phyloP scores from a whole-genome alignment of 2,797 vertebrate genomes.

The Parauchenoglanis punctatus region DNA sequence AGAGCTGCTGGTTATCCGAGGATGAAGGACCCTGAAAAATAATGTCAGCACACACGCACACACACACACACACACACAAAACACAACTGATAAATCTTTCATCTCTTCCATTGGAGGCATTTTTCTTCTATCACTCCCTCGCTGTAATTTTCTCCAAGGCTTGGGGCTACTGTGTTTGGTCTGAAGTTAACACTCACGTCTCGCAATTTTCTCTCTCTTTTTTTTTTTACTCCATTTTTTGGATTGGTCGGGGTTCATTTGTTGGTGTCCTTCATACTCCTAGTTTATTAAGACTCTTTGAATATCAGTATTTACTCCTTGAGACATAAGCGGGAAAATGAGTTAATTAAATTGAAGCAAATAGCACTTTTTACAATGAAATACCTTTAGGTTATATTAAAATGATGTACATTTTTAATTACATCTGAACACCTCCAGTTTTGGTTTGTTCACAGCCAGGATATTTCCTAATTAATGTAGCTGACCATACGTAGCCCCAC shows the following conservation, averaged over 20 bases:
- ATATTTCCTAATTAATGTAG: not conserved
- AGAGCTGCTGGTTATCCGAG: not conserved
- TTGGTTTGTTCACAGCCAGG: not conserved
- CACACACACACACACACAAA: not conserved
- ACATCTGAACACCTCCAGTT: not conserved
- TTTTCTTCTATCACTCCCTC: not conserved
- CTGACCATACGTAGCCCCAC: not conserved
- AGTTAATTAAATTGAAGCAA: not conserved
- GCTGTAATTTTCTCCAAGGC: slow-evolving; percentile 1
- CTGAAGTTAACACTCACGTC: not conserved
- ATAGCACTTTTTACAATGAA: not conserved
- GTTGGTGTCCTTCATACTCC: not conserved
- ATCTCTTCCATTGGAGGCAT: slow-evolving; percentile 14
- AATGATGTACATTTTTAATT: not conserved
- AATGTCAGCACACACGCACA: not conserved
- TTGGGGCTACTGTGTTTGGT: not conserved
- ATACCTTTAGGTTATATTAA: not conserved
- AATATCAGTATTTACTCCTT: not conserved
- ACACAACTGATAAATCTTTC: slow-evolving; percentile 17
- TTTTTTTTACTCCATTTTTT: not conserved
- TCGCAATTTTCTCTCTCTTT: not conserved
- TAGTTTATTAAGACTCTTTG: not conserved
- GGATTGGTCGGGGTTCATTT: not conserved
- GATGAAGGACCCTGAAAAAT: not conserved
- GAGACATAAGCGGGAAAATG: not conserved